Evolutionary conservation across 2,888 invertebrate species (phyloP).

Genomic region (Diloba caeruleocephala): DNA sequence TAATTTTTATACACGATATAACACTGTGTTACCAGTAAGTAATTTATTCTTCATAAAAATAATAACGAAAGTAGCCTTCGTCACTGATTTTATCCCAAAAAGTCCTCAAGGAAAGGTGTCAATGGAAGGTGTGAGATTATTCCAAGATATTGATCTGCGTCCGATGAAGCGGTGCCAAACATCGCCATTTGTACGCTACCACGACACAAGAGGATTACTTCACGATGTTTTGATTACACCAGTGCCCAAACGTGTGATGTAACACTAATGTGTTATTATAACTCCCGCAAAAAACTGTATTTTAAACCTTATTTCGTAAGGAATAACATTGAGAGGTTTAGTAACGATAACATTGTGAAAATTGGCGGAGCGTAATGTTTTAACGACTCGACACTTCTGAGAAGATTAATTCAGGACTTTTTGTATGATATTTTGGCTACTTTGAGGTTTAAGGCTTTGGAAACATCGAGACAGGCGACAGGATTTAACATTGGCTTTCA

Average conservation of each 20-base stretch:
- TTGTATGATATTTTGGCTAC: slow-evolving; percentile 49
- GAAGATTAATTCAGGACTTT: slow-evolving; percentile 61
- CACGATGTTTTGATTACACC: slow-evolving; percentile 81
- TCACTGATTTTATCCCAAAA: slow-evolving; percentile 26
- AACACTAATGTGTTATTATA: slow-evolving; percentile 47
- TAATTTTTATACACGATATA: no score
- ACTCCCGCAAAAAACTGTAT: slow-evolving; percentile 11
- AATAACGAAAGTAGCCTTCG: no score
- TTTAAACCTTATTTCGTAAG: slow-evolving; percentile 43
- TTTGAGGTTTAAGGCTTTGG: slow-evolving; percentile 49
- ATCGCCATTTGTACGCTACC: slow-evolving; percentile 70
- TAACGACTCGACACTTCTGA: slow-evolving; percentile 77
- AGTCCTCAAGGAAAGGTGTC: slow-evolving; percentile 31
- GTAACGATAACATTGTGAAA: slow-evolving; percentile 51
- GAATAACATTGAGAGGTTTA: slow-evolving; percentile 24
- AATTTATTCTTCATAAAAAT: no score
- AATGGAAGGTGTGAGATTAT: slow-evolving; percentile 67
- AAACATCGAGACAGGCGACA: slow-evolving; percentile 44
- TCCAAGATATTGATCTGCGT: slow-evolving; percentile 73
- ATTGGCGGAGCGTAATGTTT: slow-evolving; percentile 74
- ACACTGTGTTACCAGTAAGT: no score
- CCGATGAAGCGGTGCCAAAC: slow-evolving; percentile 58
- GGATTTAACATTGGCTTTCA: slow-evolving; percentile 37
- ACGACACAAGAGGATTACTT: slow-evolving; percentile 74
- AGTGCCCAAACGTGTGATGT: slow-evolving; percentile 62